Evolutionary conservation across 2,113 vertebrate genomes (phyloP).

Genomic region (Ia io): DNA sequence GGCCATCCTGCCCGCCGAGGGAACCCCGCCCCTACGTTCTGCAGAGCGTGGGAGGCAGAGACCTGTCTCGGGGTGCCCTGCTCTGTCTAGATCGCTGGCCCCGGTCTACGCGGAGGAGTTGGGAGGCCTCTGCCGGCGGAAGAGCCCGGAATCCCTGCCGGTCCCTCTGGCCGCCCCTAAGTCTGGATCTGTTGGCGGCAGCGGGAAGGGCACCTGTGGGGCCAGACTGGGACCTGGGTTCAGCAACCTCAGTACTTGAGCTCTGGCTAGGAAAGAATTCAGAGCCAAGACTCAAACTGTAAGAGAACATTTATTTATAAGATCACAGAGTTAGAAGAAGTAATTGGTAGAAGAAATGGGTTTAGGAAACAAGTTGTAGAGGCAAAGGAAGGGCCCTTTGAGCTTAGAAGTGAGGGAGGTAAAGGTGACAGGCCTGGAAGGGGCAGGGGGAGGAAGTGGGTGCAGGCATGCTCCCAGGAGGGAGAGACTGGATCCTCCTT

Average conservation of each 20-base stretch:
- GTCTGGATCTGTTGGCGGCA: not conserved
- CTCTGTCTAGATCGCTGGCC: rapidly evolving
- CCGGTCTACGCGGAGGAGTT: rapidly evolving
- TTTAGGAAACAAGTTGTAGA: not conserved
- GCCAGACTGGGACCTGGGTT: too few relatives aligned
- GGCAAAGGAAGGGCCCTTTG: not conserved
- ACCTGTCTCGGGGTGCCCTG: rapidly evolving
- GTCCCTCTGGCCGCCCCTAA: not conserved
- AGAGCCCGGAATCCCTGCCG: not conserved
- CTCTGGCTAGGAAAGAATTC: not conserved
- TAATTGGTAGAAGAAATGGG: not conserved
- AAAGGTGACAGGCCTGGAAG: not conserved
- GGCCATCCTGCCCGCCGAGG: rapidly evolving
- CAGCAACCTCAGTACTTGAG: not conserved
- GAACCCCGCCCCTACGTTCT: rapidly evolving
- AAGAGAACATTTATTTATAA: not conserved
- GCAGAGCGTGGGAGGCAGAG: rapidly evolving
- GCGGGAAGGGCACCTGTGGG: too few relatives aligned
- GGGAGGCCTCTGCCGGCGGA: rapidly evolving
- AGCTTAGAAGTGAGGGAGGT: not conserved
- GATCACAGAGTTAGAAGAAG: not conserved
- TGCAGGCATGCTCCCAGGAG: too few relatives aligned
- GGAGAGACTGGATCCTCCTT: not conserved
- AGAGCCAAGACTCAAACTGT: not conserved
- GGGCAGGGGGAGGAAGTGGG: too few relatives aligned